Evolutionary conservation across 92 coral and sea anemone species (phyloP).

Genomic region (Nematostella vectensis): DNA sequence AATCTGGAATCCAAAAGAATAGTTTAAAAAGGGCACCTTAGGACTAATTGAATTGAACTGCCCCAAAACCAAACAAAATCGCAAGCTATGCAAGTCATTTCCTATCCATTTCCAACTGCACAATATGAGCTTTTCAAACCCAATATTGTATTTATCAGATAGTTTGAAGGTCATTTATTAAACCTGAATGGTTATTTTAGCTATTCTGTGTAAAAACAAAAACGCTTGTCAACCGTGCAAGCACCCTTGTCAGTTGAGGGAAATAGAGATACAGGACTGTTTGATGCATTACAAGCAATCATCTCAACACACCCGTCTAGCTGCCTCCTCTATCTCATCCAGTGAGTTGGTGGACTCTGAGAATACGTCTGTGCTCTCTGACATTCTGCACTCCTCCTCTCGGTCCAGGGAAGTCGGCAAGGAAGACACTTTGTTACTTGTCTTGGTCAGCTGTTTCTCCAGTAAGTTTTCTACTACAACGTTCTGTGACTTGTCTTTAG

Average conservation of each 20-base stretch:
- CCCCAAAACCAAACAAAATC: neutral
- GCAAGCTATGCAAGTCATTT: too few relatives aligned
- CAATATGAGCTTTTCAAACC: too few relatives aligned
- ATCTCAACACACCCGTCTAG: conserved; percentile 89
- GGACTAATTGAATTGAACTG: too few relatives aligned
- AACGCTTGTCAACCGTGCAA: too few relatives aligned
- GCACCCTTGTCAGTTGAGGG: too few relatives aligned
- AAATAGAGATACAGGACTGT: too few relatives aligned
- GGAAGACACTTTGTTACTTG: conserved; percentile 58
- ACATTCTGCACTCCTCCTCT: conserved; percentile 30
- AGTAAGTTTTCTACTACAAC: conserved; percentile 72
- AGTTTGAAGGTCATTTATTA: too few relatives aligned
- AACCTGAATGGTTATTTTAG: too few relatives aligned
- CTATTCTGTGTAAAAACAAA: too few relatives aligned
- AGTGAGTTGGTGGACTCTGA: conserved; percentile 72
- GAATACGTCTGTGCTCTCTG: conserved; percentile 32
- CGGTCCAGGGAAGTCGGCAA: conserved; percentile 69
- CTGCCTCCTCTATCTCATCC: conserved; percentile 75
- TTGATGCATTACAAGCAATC: too few relatives aligned
- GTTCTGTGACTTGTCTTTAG: conserved; percentile 57
- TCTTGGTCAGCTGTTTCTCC: conserved; percentile 70
- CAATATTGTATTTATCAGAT: too few relatives aligned
- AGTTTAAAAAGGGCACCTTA: neutral
- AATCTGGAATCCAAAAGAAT: too few relatives aligned
- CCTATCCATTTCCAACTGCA: neutral